Conservation (phyloP, 2,113 vertebrate species). For the Sylvicapra grimmia region DNA sequence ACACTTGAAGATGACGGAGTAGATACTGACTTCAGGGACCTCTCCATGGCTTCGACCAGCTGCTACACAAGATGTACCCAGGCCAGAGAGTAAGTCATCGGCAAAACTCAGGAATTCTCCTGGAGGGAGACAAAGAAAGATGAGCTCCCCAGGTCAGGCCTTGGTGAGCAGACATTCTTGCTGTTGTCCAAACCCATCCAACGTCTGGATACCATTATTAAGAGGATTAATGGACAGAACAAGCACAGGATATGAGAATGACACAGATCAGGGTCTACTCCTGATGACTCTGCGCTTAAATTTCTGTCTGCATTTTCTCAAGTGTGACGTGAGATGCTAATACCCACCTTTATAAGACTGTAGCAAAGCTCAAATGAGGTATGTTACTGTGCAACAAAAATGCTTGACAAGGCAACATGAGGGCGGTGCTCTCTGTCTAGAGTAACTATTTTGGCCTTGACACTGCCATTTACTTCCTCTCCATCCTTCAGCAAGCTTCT, state of each 20-base stretch:
- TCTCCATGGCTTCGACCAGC: constrained; percentile 90
- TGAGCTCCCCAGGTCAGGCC: neutral
- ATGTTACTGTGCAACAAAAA: neutral
- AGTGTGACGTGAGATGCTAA: neutral
- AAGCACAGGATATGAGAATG: neutral
- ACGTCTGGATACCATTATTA: neutral
- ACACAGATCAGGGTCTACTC: neutral
- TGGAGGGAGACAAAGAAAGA: constrained; percentile 74
- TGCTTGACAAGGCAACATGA: neutral
- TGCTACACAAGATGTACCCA: constrained; percentile 94
- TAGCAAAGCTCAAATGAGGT: neutral
- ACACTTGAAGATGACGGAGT: constrained; percentile 98
- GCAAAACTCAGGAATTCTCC: constrained; percentile 96
- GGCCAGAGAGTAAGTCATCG: constrained; percentile 94
- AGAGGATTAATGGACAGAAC: neutral
- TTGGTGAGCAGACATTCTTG: neutral
- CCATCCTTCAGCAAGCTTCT: neutral
- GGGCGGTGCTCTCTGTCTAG: neutral
- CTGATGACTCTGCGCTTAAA: neutral
- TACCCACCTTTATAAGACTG: neutral
- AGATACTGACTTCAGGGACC: constrained; percentile 86
- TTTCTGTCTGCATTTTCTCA: neutral
- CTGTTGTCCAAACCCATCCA: neutral
- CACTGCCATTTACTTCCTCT: neutral
- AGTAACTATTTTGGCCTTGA: neutral